Conservation (phyloP, 2,797 vertebrate genomes). For the Tokudaia tokunoshimensis region DNA sequence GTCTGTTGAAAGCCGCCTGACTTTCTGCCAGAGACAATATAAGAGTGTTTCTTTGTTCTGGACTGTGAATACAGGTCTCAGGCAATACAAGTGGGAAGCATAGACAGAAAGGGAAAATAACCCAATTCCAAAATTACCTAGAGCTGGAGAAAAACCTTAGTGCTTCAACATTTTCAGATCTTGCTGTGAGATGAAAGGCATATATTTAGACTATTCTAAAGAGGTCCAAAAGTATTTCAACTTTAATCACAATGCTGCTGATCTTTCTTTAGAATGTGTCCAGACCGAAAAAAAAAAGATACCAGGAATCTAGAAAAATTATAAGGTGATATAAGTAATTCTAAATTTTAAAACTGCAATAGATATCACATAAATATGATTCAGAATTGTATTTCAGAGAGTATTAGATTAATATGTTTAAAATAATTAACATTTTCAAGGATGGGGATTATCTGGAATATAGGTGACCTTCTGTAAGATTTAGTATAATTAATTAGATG, state of each 20-base stretch:
- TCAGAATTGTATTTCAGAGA: slow-evolving; percentile 10
- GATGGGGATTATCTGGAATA: neutral
- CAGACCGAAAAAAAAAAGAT: slow-evolving; percentile 59
- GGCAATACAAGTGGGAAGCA: slow-evolving; percentile 61
- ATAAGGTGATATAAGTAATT: neutral
- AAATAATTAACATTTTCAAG: slow-evolving; percentile 6
- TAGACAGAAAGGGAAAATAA: slow-evolving; percentile 54
- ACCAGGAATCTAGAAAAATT: slow-evolving; percentile 45
- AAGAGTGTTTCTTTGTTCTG: slow-evolving; percentile 69
- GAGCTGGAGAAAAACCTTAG: slow-evolving; percentile 53
- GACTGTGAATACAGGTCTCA: slow-evolving; percentile 58
- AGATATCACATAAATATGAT: slow-evolving; percentile 29
- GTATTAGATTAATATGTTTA: neutral
- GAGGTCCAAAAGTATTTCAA: slow-evolving; percentile 52
- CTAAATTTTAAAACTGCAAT: neutral
- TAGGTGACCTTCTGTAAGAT: neutral
- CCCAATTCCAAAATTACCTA: slow-evolving; percentile 50
- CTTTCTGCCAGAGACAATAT: slow-evolving; percentile 33
- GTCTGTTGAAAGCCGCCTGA: slow-evolving; percentile 2
- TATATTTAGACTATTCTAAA: slow-evolving; percentile 61
- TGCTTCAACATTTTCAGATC: slow-evolving; percentile 59
- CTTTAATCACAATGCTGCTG: slow-evolving; percentile 67
- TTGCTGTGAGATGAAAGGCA: slow-evolving; percentile 51
- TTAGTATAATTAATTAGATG: neutral
- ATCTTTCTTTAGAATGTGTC: slow-evolving; percentile 65